phyloP scores from a whole-genome alignment of 1,140 invertebrate species.

The Ruditapes philippinarum region DNA sequence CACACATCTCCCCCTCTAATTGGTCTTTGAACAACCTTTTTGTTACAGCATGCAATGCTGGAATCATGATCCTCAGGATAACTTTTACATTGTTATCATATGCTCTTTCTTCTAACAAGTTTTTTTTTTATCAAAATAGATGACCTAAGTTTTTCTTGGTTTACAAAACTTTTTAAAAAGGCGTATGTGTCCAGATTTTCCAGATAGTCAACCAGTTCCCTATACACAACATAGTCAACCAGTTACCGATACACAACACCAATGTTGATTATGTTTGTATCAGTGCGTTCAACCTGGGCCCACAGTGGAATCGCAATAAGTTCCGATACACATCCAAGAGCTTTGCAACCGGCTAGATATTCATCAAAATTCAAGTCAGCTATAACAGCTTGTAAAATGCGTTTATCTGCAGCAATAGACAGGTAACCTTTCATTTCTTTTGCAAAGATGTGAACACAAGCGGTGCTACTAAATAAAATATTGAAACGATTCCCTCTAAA shows the following conservation, averaged over 20 bases:
- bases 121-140: slow-evolving; percentile 27
- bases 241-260: slow-evolving; percentile 3
- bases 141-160: slow-evolving; percentile 2
- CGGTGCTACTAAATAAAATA: slow-evolving; percentile 51
- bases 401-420: not conserved
- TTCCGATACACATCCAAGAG: not conserved
- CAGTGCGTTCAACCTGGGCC: slow-evolving; percentile 15
- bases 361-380: not conserved
- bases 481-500: slow-evolving; percentile 45
- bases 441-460: slow-evolving; percentile 14
- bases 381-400: not conserved
- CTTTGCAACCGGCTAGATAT: not conserved
- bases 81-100: slow-evolving; percentile 13
- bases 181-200: not conserved
- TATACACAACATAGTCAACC: not conserved
- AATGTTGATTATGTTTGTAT: slow-evolving; percentile 18
- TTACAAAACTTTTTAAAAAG: slow-evolving; percentile 8
- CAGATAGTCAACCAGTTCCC: slow-evolving; percentile 4
- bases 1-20: not conserved
- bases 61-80: slow-evolving; percentile 11
- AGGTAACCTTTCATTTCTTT: slow-evolving; percentile 35
- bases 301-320: slow-evolving; percentile 8
- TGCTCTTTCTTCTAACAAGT: not conserved
- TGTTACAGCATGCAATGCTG: not conserved
- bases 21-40: not conserved